phyloP scores from a whole-genome alignment of 2,797 vertebrate genomes.

The Sciurus carolinensis region DNA sequence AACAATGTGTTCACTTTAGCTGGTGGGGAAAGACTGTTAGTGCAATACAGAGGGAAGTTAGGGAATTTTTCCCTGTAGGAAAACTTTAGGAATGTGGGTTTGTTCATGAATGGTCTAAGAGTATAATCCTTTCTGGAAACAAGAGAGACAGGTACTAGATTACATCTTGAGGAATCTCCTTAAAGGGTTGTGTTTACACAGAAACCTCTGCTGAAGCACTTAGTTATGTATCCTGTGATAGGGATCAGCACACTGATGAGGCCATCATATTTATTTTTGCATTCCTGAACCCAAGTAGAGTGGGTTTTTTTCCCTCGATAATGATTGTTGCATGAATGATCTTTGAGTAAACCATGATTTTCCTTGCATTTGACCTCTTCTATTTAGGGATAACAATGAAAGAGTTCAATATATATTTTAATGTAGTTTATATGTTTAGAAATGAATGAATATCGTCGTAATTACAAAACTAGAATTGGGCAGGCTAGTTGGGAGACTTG shows the following conservation, averaged over 20 bases:
- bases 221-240: not conserved
- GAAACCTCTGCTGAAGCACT: not conserved
- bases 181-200: not conserved
- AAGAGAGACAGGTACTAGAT: not conserved
- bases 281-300: not conserved
- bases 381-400: not conserved
- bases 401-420: slow-evolving; percentile 28
- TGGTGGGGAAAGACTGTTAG: not conserved
- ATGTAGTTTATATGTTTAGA: not conserved
- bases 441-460: not conserved
- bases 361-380: not conserved
- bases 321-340: not conserved
- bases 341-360: slow-evolving; percentile 25
- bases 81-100: not conserved
- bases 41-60: not conserved
- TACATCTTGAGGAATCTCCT: not conserved
- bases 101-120: not conserved
- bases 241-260: not conserved
- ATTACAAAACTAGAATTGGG: not conserved
- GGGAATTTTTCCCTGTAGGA: slow-evolving; percentile 1
- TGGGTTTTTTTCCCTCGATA: not conserved
- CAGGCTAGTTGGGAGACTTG: slow-evolving; percentile 21
- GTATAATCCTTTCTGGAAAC: slow-evolving; percentile 30
- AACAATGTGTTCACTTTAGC: not conserved
- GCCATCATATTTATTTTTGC: not conserved